These are phyloP conservation scores for Thera obeliscata DNA, from an alignment of 2,888 invertebrate species.

Conservation along the genomic window DNA sequence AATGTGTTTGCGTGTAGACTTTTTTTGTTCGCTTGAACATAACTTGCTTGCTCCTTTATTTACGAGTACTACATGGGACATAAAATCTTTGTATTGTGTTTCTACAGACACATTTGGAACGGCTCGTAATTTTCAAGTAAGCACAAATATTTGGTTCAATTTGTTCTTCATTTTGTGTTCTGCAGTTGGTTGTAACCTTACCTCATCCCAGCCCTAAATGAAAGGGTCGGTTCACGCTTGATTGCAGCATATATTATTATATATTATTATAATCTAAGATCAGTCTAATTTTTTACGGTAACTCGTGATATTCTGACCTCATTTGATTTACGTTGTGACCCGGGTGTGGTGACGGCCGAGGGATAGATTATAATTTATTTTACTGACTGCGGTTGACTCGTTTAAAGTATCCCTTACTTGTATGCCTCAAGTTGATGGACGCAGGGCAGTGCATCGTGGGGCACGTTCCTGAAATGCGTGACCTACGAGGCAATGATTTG, in stretches of 20 bases:
- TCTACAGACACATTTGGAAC: not conserved
- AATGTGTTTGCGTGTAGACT: conserved; percentile 8
- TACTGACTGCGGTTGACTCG: not conserved
- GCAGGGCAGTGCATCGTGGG: no score
- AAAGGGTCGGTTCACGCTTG: not conserved
- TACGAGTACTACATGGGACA: not conserved
- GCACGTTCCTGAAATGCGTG: no score
- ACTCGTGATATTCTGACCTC: conserved; percentile 1
- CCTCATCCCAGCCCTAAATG: not conserved
- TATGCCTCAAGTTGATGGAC: no score
- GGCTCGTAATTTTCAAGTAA: not conserved
- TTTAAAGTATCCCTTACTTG: no score
- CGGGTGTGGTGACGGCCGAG: not conserved
- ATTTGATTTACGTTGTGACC: not conserved
- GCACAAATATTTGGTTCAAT: not conserved
- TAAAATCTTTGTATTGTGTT: conserved; percentile 1
- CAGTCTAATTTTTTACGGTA: conserved; percentile 3
- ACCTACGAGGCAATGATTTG: no score
- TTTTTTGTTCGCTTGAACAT: conserved; percentile 13
- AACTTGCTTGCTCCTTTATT: not conserved
- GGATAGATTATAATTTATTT: conserved; percentile 13
- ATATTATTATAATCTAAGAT: not conserved
- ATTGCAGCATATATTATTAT: not conserved
- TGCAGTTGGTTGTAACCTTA: not conserved
- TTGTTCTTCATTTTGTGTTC: not conserved